A percentile compares a stretch with the other conserved stretches of the same genome.
These are phyloP conservation scores for Drosophila prosaltans DNA, from an alignment of 1,140 invertebrate genomes.

Conservation along the genomic window DNA sequence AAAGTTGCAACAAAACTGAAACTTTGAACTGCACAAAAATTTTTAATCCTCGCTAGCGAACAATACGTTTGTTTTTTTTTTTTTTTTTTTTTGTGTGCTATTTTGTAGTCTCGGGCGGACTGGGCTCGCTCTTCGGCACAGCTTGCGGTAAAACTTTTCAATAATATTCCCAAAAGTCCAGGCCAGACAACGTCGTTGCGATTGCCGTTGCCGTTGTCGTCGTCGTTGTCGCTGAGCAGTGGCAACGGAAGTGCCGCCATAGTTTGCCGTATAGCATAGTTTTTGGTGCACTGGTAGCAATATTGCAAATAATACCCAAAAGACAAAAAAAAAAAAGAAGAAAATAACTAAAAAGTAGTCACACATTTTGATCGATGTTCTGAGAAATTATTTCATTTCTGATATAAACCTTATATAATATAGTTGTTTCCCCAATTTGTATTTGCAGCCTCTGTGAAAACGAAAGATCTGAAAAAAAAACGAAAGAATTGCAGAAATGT, in stretches of 20 bases:
- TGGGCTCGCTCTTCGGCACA: constrained; percentile 47
- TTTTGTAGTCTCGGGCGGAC: constrained; percentile 14
- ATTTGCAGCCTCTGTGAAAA: too few relatives aligned
- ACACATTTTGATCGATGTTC: constrained; percentile 32
- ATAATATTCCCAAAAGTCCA: constrained; percentile 80
- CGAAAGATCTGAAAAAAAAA: not conserved
- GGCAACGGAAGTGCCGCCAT: constrained; percentile 73
- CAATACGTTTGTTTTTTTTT: constrained; percentile 62
- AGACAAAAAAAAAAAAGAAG: not conserved
- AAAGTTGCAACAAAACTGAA: constrained; percentile 78
- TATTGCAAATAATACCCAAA: constrained; percentile 62
- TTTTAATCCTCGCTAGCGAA: constrained; percentile 57
- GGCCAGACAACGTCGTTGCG: constrained; percentile 54
- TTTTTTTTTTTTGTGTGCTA: not conserved
- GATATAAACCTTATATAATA: not conserved
- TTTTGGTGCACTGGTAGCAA: constrained; percentile 65
- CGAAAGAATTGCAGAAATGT: not conserved
- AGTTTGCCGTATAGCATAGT: constrained; percentile 65
- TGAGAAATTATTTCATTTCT: constrained; percentile 2
- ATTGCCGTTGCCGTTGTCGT: constrained; percentile 24
- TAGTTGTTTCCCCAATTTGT: too few relatives aligned
- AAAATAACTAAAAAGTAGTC: not conserved
- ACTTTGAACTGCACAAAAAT: constrained; percentile 62
- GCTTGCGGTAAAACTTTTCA: constrained; percentile 79
- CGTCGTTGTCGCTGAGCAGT: constrained; percentile 35